phyloP scores from a whole-genome alignment of 2,888 invertebrate genomes.

The Ashinkailepas kermadecensis region DNA sequence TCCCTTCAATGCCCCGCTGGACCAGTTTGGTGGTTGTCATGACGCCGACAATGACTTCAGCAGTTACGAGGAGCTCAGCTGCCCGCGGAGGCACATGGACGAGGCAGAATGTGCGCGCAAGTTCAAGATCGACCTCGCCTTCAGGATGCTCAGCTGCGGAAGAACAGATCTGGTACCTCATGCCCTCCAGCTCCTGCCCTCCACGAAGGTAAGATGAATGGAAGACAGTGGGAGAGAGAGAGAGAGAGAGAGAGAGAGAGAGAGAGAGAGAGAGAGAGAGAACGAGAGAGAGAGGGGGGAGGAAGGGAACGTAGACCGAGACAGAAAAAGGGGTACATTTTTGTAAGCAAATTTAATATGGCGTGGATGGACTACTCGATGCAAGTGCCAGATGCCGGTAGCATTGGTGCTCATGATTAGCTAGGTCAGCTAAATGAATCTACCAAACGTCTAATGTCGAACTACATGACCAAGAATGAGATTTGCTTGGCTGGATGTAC shows the following conservation, averaged over 20 bases:
- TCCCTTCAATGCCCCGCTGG: not conserved
- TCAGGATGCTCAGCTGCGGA: constrained; percentile 71
- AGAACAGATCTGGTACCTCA: constrained; percentile 68
- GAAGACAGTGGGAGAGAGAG: too few species aligned
- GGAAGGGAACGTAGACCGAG: too few species aligned
- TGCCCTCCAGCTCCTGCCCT: constrained; percentile 65
- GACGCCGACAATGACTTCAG: too few species aligned
- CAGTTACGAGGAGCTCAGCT: constrained; percentile 48
- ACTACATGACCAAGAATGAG: too few species aligned
- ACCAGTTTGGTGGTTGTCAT: too few species aligned
- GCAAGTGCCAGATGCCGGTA: too few species aligned
- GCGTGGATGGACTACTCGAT: too few species aligned
- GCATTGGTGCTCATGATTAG: too few species aligned
- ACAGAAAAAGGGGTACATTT: too few species aligned
- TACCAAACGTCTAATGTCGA: not conserved
- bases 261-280: not conserved
- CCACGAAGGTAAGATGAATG: constrained; percentile 47
- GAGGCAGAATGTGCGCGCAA: constrained; percentile 54
- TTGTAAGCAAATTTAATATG: too few species aligned
- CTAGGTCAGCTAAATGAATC: not conserved
- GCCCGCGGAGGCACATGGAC: constrained; percentile 44
- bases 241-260: not conserved
- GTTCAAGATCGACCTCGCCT: constrained; percentile 51
- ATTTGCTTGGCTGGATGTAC: too few species aligned
- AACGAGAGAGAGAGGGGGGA: not conserved